These are phyloP conservation scores for Cataglyphis cursor DNA, from an alignment of 2,888 invertebrate genomes.

Conservation along the genomic window DNA sequence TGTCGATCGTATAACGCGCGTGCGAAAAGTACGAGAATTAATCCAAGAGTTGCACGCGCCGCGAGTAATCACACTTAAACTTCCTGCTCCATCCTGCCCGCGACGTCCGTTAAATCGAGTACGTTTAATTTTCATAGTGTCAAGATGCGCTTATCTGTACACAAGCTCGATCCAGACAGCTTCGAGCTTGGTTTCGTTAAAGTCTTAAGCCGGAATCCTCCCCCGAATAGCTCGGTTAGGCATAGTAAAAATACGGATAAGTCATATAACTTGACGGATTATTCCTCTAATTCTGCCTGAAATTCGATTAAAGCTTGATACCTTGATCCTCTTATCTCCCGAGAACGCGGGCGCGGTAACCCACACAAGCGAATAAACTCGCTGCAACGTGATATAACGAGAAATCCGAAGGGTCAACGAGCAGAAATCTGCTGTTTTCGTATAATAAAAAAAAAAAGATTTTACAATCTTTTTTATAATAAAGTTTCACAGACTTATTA, in stretches of 20 bases:
- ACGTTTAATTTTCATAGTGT: background rate
- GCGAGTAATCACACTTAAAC: slow-evolving; percentile 60
- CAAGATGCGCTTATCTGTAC: background rate
- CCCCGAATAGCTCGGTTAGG: background rate
- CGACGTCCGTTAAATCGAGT: slow-evolving; percentile 53
- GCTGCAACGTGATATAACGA: slow-evolving; percentile 31
- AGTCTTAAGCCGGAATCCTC: slow-evolving; percentile 7
- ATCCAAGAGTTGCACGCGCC: slow-evolving; percentile 52
- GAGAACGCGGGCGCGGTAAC: slow-evolving; percentile 27
- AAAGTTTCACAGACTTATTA: slow-evolving; percentile 20
- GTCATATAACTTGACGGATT: slow-evolving; percentile 59
- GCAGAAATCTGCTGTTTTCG: background rate
- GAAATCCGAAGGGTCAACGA: slow-evolving; percentile 9
- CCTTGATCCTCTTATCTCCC: slow-evolving; percentile 60
- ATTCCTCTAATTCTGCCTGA: slow-evolving; percentile 51
- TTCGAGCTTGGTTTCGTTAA: slow-evolving; percentile 2
- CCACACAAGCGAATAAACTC: slow-evolving; percentile 35
- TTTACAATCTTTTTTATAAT: background rate
- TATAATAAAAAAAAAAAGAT: slow-evolving; percentile 16
- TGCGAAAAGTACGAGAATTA: slow-evolving; percentile 43
- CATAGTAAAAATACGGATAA: slow-evolving; percentile 50
- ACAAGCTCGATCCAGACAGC: background rate
- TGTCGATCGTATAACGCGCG: slow-evolving; percentile 60
- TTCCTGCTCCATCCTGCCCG: slow-evolving; percentile 54
- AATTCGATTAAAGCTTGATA: slow-evolving; percentile 61